Evolutionary conservation across 2,797 vertebrate genomes (phyloP).

Genomic region (Lagodon rhomboides): DNA sequence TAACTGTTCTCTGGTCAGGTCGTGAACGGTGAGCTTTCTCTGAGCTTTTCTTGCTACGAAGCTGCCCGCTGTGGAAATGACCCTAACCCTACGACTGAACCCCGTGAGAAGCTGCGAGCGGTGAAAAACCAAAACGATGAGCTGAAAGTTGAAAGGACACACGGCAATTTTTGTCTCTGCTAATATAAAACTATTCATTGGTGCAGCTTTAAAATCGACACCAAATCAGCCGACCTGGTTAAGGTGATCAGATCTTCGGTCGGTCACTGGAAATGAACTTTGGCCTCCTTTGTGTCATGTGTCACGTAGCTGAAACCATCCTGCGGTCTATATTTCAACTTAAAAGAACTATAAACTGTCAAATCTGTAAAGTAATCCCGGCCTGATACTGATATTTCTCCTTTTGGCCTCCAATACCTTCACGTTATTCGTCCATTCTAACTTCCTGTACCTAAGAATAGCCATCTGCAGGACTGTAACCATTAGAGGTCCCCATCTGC

Average conservation of each 20-base stretch:
- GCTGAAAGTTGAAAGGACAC: too few species aligned
- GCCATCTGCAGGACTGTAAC: background rate
- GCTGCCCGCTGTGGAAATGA: too few species aligned
- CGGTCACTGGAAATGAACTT: conserved; percentile 13
- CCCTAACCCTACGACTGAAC: too few species aligned
- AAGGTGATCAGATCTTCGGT: background rate
- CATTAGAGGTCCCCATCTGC: background rate
- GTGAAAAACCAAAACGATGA: too few species aligned
- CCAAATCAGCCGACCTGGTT: background rate
- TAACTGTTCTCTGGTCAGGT: background rate
- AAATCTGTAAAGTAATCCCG: conserved; percentile 2
- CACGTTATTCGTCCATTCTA: background rate
- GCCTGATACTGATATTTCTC: background rate
- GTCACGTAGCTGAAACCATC: conserved; percentile 13
- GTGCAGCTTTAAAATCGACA: background rate
- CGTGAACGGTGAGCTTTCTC: background rate
- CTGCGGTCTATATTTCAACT: background rate
- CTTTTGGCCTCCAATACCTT: background rate
- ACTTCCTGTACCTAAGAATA: conserved; percentile 2
- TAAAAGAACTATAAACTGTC: conserved; percentile 1
- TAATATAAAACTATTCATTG: background rate
- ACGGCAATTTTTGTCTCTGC: too few species aligned
- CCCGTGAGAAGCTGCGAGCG: too few species aligned
- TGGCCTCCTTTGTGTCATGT: conserved; percentile 2
- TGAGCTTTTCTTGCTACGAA: too few species aligned